Conservation (phyloP, 2,113 vertebrate species). For the Vireo altiloquus region DNA sequence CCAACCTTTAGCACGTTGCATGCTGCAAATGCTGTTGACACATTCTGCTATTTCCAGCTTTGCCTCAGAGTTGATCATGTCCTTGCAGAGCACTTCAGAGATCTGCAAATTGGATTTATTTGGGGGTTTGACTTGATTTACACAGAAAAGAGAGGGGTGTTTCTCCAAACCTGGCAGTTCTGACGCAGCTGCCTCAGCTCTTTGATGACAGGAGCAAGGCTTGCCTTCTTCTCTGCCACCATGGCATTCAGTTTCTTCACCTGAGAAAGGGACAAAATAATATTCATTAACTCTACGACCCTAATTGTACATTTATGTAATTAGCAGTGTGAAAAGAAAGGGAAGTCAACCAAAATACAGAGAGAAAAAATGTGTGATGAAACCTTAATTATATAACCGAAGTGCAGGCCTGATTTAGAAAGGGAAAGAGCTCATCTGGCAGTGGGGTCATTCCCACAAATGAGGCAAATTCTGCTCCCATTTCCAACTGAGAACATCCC, state of each 20-base stretch:
- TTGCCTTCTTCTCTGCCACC: slow-evolving; percentile 90
- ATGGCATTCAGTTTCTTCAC: slow-evolving; percentile 89
- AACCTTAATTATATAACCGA: neutral
- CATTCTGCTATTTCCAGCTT: neutral
- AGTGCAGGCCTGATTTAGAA: neutral
- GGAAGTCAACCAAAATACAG: neutral
- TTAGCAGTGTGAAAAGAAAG: neutral
- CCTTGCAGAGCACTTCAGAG: neutral
- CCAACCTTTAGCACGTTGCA: neutral
- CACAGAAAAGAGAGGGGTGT: neutral
- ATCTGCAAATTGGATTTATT: neutral
- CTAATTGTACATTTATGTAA: neutral
- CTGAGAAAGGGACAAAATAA: slow-evolving; percentile 70
- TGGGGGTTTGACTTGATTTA: neutral
- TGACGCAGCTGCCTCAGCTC: slow-evolving; percentile 90
- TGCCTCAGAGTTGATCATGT: neutral
- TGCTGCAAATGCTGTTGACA: neutral
- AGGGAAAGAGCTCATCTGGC: neutral
- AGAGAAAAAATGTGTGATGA: neutral
- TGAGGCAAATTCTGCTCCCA: neutral
- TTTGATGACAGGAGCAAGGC: slow-evolving; percentile 91
- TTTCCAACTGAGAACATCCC: neutral
- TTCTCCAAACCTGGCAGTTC: slow-evolving; percentile 81
- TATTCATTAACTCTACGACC: neutral
- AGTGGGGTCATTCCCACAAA: neutral